Conservation (phyloP, 1,140 invertebrate genomes). For the Caerostris darwini region DNA sequence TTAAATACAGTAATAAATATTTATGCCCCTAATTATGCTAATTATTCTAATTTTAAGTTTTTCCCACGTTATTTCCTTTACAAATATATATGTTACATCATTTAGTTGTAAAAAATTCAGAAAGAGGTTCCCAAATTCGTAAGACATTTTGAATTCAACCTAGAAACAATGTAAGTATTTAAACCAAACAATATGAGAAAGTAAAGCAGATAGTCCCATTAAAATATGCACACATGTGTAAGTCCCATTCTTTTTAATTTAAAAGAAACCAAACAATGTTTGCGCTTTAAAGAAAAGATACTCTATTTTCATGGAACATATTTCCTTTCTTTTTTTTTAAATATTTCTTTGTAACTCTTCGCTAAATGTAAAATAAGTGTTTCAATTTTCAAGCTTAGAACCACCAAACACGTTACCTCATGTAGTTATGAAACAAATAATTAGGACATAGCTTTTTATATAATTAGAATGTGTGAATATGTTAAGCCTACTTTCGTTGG, state of each 20-base stretch:
- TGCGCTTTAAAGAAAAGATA: neutral
- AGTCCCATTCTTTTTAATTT: neutral
- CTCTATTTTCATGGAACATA: neutral
- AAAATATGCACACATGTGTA: no score
- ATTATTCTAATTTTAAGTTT: no score
- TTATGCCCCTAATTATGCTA: no score
- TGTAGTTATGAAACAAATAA: neutral
- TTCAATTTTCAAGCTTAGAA: neutral
- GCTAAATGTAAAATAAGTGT: no score
- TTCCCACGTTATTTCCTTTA: no score
- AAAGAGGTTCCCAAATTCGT: no score
- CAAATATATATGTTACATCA: no score
- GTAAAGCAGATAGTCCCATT: neutral
- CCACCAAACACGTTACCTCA: neutral
- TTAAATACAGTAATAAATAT: no score
- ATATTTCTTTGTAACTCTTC: neutral
- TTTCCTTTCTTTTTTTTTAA: neutral
- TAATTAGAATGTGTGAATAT: neutral
- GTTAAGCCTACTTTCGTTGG: neutral
- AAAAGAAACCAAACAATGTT: neutral
- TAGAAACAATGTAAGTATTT: neutral
- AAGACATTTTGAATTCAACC: neutral
- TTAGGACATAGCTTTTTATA: neutral
- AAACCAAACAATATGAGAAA: neutral
- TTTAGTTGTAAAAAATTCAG: no score